Evolutionary conservation across 2,888 invertebrate genomes (phyloP).

Genomic region (Sphinx pinastri): DNA sequence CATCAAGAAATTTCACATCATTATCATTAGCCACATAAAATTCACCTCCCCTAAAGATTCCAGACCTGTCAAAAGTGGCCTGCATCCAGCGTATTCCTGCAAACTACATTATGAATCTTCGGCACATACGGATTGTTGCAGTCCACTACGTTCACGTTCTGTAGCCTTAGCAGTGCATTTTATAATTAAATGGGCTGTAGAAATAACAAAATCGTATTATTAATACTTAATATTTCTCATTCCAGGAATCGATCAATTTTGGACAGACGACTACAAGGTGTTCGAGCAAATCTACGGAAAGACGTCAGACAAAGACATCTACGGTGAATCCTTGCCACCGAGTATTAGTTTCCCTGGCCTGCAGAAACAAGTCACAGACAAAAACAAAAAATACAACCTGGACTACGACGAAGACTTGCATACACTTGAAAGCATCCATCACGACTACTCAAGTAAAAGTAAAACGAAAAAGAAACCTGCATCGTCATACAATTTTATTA

Average conservation of each 20-base stretch:
- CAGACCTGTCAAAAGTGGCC: no score
- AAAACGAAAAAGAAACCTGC: conserved; percentile 46
- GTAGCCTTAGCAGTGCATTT: no score
- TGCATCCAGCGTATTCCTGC: no score
- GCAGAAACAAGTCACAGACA: conserved; percentile 56
- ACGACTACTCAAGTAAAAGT: conserved; percentile 40
- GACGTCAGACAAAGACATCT: conserved; percentile 73
- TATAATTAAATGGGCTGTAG: no score
- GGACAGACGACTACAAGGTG: conserved; percentile 73
- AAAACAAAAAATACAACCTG: conserved; percentile 55
- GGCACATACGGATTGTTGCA: no score
- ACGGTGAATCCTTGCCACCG: conserved; percentile 61
- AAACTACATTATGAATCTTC: no score
- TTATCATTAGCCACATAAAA: no score
- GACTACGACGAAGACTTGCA: conserved; percentile 48
- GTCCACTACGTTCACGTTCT: no score
- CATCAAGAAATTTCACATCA: background rate
- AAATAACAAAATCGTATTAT: no score
- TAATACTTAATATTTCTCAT: background rate
- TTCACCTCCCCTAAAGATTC: no score
- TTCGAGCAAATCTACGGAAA: conserved; percentile 74
- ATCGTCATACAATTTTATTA: conserved; percentile 59
- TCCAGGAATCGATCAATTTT: conserved; percentile 57
- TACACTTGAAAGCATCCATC: conserved; percentile 51
- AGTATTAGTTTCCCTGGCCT: conserved; percentile 44